Evolutionary conservation across 2,888 invertebrate genomes (phyloP).

Genomic region (Calliphora vomitoria): DNA sequence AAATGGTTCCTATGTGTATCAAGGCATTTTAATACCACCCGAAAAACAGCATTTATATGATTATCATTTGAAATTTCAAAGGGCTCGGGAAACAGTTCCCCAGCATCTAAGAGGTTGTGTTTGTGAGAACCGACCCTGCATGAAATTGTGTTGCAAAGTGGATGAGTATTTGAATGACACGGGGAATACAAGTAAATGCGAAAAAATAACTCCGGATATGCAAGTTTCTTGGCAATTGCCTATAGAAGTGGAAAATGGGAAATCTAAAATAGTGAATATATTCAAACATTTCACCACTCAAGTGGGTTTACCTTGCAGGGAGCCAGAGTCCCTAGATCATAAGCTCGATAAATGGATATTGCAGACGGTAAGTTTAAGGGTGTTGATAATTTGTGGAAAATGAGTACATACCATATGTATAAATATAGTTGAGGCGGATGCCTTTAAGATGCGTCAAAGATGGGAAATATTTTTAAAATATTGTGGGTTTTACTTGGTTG

Average conservation of each 20-base stretch:
- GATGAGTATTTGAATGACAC: constrained; percentile 22
- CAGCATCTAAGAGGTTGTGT: constrained; percentile 78
- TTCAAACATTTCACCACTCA: constrained; percentile 53
- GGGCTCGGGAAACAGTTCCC: constrained; percentile 11
- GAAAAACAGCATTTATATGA: constrained; percentile 73
- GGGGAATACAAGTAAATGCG: constrained; percentile 17
- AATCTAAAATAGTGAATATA: constrained; percentile 12
- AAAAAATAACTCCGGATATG: constrained; percentile 34
- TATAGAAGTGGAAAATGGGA: not conserved
- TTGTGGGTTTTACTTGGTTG: too few relatives aligned
- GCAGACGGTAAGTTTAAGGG: constrained; percentile 76
- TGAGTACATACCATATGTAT: too few relatives aligned
- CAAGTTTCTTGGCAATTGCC: constrained; percentile 38
- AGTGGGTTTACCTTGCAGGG: constrained; percentile 74
- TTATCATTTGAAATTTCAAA: constrained; percentile 67
- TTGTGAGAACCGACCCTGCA: constrained; percentile 76
- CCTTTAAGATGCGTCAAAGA: too few relatives aligned
- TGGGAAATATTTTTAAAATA: too few relatives aligned
- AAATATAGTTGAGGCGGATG: too few relatives aligned
- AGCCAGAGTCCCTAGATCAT: constrained; percentile 78
- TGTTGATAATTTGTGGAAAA: not conserved
- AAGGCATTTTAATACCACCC: constrained; percentile 76
- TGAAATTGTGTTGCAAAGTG: constrained; percentile 78
- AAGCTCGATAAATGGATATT: constrained; percentile 77
- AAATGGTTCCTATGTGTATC: constrained; percentile 77